Evolutionary conservation across 2,113 vertebrate genomes (phyloP), one percentile per base, ranked within the genome.

Genomic region (Lynx canadensis): DNA sequence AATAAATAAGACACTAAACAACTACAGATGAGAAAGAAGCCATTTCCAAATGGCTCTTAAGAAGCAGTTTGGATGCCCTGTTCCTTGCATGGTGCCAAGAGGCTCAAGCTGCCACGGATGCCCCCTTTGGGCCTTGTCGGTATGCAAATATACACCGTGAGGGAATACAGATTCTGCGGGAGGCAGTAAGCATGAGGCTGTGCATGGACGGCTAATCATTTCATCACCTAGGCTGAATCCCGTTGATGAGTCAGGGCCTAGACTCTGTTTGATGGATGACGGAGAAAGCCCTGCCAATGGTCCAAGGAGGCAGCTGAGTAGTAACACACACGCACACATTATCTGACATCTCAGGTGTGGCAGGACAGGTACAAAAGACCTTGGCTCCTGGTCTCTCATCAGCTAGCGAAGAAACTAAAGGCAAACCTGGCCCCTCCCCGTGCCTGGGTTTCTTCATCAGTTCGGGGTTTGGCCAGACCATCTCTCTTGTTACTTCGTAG

Each of bases 1-100:
- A 96, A 95, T 74, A 95, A 90, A 96, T 16, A 97, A 94, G 81
- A 93, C 36, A 76, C 36, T 76, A 27, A 69, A 88, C 57, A 73
- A 69, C 10, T 29, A 33, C 31, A 33, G 15, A 16, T 38, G 55
- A 74, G 19, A 82, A 83, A 74, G 65, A 63, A 45, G 88, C 27
- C 19, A 65, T 80, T 92, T 94, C 38, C 5, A 52, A 89, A 48
- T 31, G 41, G n/a, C 74, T 82, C 74, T 74, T 15, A 2, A 86
- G 57, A 82, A 60, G 68, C 5, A 4, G 27, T 79, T 8, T 65
- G 52, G 79, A 41, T 63, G 27, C 15, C 18, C 7, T 74, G 36
- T 23, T 87, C 73, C 29, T 73, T 68, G 55, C 38, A 25, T 31
- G 63, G 48, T 69, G 41, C 94, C 74, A 45, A 31, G 78, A 36